Evolutionary conservation across 2,113 vertebrate genomes (phyloP).

Genomic region (Steatornis caripensis): DNA sequence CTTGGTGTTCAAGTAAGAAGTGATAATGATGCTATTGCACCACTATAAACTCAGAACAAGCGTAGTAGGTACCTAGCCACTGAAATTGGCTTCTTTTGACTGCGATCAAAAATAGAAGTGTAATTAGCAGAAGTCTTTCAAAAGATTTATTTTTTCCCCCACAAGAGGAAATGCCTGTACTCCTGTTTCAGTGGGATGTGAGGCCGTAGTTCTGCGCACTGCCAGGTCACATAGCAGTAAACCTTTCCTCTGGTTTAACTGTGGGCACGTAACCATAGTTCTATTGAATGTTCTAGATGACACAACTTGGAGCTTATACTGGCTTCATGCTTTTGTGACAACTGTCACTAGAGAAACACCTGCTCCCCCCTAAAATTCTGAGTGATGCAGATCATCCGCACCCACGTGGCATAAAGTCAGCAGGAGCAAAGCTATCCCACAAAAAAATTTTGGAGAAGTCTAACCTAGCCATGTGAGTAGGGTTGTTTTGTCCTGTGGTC

Average conservation of each 20-base stretch:
- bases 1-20: not conserved
- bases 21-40: not conserved
- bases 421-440: not conserved
- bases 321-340: not conserved
- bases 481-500: not conserved
- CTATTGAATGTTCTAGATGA: not conserved
- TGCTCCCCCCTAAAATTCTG: not conserved
- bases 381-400: not conserved
- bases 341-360: not conserved
- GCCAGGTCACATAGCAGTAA: not conserved
- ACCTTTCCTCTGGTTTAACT: not conserved
- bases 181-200: not conserved
- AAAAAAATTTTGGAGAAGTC: not conserved
- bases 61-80: not conserved
- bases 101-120: not conserved
- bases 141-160: not conserved
- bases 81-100: not conserved
- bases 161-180: not conserved
- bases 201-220: not conserved
- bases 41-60: not conserved
- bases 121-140: not conserved
- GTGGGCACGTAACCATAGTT: not conserved
- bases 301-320: not conserved
- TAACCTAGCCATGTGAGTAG: not conserved
- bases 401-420: not conserved